These are phyloP conservation scores for Ecdyonurus torrentis DNA, from an alignment of 2,888 invertebrate genomes.

Conservation along the genomic window DNA sequence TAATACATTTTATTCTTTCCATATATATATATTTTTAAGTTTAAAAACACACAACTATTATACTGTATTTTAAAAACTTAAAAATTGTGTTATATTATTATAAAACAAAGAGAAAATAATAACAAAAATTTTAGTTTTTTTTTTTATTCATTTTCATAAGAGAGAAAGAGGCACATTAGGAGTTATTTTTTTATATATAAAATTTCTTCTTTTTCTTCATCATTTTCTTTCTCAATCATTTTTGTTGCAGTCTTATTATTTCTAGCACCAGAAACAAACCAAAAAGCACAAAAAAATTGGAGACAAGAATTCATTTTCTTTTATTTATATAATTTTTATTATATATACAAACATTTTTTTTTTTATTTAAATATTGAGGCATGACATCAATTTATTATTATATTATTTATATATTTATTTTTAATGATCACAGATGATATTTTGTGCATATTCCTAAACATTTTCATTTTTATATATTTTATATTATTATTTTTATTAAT, in stretches of 20 bases:
- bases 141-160: too few relatives aligned
- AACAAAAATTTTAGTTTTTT: too few relatives aligned
- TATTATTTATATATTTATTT: too few relatives aligned
- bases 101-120: too few relatives aligned
- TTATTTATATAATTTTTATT: too few relatives aligned
- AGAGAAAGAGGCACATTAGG: neutral
- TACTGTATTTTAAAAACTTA: too few relatives aligned
- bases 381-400: neutral
- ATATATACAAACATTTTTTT: neutral
- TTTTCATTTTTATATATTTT: too few relatives aligned
- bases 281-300: neutral
- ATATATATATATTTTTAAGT: too few relatives aligned
- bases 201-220: too few relatives aligned
- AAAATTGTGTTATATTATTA: too few relatives aligned
- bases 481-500: neutral
- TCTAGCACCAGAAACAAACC: neutral
- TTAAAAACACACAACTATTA: too few relatives aligned
- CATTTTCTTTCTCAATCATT: neutral
- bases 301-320: neutral
- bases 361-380: neutral
- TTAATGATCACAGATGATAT: neutral
- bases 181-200: neutral
- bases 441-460: neutral
- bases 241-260: neutral
- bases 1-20: too few relatives aligned